These are phyloP conservation scores for Slavum lentiscoides DNA, from an alignment of 2,888 invertebrate genomes.

Conservation along the genomic window DNA sequence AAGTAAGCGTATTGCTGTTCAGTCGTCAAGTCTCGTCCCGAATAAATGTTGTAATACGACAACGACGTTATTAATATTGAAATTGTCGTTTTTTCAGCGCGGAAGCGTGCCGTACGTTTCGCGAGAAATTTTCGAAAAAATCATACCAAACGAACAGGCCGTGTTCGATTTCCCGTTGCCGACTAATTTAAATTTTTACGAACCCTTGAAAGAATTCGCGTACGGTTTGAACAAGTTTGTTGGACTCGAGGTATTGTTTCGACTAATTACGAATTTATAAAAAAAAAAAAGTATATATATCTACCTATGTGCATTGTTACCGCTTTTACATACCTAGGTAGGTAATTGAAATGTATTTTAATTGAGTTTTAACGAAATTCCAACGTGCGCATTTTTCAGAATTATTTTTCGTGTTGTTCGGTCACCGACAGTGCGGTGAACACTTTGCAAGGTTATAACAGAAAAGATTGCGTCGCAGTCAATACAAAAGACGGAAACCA, in stretches of 20 bases:
- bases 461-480: constrained; percentile 71
- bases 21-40: too few relatives aligned
- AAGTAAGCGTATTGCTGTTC: background rate
- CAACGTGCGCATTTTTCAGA: constrained; percentile 59
- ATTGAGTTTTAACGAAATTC: background rate
- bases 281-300: background rate
- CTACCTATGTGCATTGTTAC: too few relatives aligned
- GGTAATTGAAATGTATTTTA: background rate
- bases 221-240: constrained; percentile 73
- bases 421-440: constrained; percentile 73
- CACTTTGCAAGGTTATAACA: constrained; percentile 73
- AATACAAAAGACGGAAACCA: constrained; percentile 80
- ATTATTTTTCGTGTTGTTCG: constrained; percentile 63
- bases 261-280: background rate
- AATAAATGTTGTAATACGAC: background rate
- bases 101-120: constrained; percentile 84
- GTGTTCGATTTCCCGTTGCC: constrained; percentile 75
- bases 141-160: constrained; percentile 61
- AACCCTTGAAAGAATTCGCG: constrained; percentile 68
- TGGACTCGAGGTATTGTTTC: constrained; percentile 62
- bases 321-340: background rate
- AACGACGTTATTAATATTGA: background rate
- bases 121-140: constrained; percentile 71
- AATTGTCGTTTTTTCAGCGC: constrained; percentile 63
- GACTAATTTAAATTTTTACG: constrained; percentile 69